Percentiles rank a stretch among this genome's conserved stretches.
phyloP scores from a whole-genome alignment of 2,797 vertebrate genomes.

The Botia kubotai region DNA sequence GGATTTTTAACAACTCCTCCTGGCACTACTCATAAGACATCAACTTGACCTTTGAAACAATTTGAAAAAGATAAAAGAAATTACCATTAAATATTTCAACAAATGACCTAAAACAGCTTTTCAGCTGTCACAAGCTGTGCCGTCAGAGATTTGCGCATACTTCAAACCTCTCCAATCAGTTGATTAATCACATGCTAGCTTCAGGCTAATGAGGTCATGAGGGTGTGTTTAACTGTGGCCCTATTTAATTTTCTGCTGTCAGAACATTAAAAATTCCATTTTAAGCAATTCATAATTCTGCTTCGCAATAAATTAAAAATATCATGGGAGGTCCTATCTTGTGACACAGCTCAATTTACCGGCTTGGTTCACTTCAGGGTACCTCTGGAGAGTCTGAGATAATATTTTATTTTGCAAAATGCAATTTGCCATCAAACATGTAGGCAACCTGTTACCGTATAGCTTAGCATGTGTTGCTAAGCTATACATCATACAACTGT shows the following conservation, averaged over 20 bases:
- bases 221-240: constrained; percentile 46
- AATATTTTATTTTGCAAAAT: constrained; percentile 1
- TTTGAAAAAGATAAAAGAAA: constrained; percentile 21
- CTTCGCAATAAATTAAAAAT: constrained; percentile 46
- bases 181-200: constrained; percentile 50
- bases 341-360: constrained; percentile 38
- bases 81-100: background rate
- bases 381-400: constrained; percentile 10
- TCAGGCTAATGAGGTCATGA: constrained; percentile 45
- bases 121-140: constrained; percentile 3
- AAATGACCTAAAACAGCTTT: constrained; percentile 1
- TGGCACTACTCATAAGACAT: background rate
- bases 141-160: constrained; percentile 45
- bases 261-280: constrained; percentile 52
- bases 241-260: constrained; percentile 53
- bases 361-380: constrained; percentile 6
- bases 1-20: constrained; percentile 21
- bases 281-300: constrained; percentile 38
- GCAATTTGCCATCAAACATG: background rate
- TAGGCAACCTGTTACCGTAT: background rate
- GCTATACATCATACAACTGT: background rate
- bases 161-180: constrained; percentile 46
- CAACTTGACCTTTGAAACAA: constrained; percentile 26
- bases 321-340: constrained; percentile 40
- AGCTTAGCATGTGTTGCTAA: background rate